These are phyloP conservation scores for Hypsopygia costalis DNA, from an alignment of 2,888 invertebrate species.

Conservation along the genomic window DNA sequence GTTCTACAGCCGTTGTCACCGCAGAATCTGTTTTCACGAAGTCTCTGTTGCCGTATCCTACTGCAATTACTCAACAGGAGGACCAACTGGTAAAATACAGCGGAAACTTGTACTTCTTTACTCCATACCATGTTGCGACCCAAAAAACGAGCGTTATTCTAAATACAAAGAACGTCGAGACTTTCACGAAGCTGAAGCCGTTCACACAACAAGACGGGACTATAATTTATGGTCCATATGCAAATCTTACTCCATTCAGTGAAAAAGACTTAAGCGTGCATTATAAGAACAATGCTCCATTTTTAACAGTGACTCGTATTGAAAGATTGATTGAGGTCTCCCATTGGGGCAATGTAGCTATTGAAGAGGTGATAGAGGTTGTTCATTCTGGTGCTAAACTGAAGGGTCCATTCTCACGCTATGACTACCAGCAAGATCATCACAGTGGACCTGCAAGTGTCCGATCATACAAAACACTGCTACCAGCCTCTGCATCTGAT, in stretches of 20 bases:
- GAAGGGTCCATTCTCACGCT: slow-evolving; percentile 97
- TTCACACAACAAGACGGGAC: slow-evolving; percentile 87
- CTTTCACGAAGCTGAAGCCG: slow-evolving; percentile 91
- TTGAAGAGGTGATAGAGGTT: slow-evolving; percentile 96
- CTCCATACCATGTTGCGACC: slow-evolving; percentile 89
- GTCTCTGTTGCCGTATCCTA: slow-evolving; percentile 90
- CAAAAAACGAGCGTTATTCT: slow-evolving; percentile 91
- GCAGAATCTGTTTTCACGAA: slow-evolving; percentile 89
- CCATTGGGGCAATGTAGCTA: slow-evolving; percentile 99
- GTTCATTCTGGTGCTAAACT: slow-evolving; percentile 95
- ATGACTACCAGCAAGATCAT: slow-evolving; percentile 97
- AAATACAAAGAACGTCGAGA: slow-evolving; percentile 89
- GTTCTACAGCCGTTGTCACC: slow-evolving; percentile 79
- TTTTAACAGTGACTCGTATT: slow-evolving; percentile 94
- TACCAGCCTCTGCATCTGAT: slow-evolving; percentile 94
- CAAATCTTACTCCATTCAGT: slow-evolving; percentile 82
- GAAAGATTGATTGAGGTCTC: slow-evolving; percentile 96
- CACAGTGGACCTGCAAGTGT: slow-evolving; percentile 94
- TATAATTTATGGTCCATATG: slow-evolving; percentile 95
- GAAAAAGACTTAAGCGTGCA: slow-evolving; percentile 88
- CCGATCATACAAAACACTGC: slow-evolving; percentile 92
- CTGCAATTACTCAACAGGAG: slow-evolving; percentile 94
- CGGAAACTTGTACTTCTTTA: slow-evolving; percentile 91
- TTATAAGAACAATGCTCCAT: slow-evolving; percentile 97
- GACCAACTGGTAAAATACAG: slow-evolving; percentile 94